Percentiles rank a stretch among this genome's conserved stretches.
Evolutionary conservation across 2,888 invertebrate species (phyloP).

Genomic region (Eupithecia vulgata): DNA sequence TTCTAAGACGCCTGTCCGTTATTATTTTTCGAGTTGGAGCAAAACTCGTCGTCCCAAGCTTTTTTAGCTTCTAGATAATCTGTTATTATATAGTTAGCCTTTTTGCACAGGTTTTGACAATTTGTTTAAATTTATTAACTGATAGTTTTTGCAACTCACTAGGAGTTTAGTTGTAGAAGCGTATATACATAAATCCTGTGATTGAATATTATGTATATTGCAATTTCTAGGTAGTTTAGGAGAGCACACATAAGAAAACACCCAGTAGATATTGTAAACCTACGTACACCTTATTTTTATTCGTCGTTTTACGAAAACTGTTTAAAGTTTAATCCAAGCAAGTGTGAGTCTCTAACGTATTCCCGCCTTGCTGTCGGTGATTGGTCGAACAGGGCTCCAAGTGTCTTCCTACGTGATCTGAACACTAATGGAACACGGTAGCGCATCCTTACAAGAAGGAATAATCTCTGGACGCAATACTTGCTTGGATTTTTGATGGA

Average conservation of each 20-base stretch:
- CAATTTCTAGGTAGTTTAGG: too few relatives aligned
- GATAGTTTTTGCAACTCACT: too few relatives aligned
- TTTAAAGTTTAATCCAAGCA: conserved; percentile 55
- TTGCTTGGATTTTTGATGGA: not conserved
- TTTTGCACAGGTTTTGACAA: too few relatives aligned
- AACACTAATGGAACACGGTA: conserved; percentile 53
- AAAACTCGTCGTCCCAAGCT: too few relatives aligned
- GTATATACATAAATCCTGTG: too few relatives aligned
- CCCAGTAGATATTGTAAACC: not conserved
- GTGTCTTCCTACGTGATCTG: conserved; percentile 74
- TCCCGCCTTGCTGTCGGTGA: conserved; percentile 75
- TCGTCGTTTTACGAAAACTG: conserved; percentile 28
- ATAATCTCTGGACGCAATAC: conserved; percentile 12
- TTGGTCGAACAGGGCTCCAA: conserved; percentile 78
- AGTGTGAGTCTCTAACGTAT: conserved; percentile 68
- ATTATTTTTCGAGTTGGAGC: too few relatives aligned
- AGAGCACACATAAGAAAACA: not conserved
- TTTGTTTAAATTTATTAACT: too few relatives aligned
- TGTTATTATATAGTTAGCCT: too few relatives aligned
- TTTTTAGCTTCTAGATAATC: too few relatives aligned
- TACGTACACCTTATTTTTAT: conserved; percentile 4
- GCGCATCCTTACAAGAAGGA: conserved; percentile 29
- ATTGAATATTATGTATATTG: too few relatives aligned
- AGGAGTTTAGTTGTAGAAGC: too few relatives aligned
- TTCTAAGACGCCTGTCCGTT: too few relatives aligned